A percentile compares a stretch with the other conserved stretches of the same genome.
Conservation (phyloP, 2,113 vertebrate genomes). For the Acrocephalus arundinaceus region DNA sequence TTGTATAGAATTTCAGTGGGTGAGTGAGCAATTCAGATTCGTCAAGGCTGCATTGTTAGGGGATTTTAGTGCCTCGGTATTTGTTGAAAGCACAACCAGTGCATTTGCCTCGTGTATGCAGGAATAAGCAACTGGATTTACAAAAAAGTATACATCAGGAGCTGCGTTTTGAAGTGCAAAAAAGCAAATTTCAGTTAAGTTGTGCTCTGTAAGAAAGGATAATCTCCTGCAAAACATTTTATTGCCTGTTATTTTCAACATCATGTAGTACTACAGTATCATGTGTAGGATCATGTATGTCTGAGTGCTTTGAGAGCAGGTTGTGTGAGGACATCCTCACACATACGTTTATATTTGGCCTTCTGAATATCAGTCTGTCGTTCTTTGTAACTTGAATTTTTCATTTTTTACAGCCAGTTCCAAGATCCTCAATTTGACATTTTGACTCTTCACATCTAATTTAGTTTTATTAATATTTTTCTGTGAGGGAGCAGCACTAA, state of each 20-base stretch:
- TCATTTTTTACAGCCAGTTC: not conserved
- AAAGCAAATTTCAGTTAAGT: not conserved
- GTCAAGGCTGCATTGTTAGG: slow-evolving; percentile 67
- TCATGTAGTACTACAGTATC: not conserved
- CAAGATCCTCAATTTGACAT: not conserved
- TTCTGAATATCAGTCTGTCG: not conserved
- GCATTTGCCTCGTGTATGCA: not conserved
- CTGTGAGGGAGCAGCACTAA: not conserved
- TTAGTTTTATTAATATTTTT: not conserved
- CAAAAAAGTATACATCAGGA: not conserved
- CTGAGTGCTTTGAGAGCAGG: not conserved
- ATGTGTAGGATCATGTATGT: not conserved
- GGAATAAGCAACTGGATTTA: slow-evolving; percentile 19
- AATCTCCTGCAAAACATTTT: not conserved
- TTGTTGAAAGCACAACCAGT: slow-evolving; percentile 54
- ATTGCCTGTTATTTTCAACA: not conserved
- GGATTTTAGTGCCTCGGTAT: slow-evolving; percentile 30
- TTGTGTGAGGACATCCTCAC: not conserved
- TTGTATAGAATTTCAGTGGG: slow-evolving; percentile 65
- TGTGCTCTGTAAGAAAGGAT: not conserved
- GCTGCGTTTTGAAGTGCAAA: not conserved
- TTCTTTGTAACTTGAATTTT: not conserved
- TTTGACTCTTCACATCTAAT: not conserved
- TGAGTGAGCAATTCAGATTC: slow-evolving; percentile 64
- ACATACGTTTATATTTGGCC: not conserved